Conservation (phyloP, 1,140 invertebrate genomes). For the Drosophila cardini region DNA sequence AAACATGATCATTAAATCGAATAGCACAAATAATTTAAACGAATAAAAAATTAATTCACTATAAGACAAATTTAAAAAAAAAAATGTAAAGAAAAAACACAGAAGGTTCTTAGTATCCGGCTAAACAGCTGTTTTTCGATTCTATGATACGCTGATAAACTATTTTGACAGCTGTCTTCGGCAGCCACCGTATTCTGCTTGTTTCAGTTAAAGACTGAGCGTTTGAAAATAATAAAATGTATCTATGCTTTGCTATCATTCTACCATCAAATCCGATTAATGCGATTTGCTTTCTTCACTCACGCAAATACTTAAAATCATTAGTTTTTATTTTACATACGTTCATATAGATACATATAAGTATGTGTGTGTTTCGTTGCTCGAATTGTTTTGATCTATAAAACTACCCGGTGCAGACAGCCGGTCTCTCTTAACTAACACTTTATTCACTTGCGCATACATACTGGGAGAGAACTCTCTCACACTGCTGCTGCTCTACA, state of each 20-base stretch:
- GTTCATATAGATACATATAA: not conserved
- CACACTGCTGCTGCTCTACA: slow-evolving; percentile 8
- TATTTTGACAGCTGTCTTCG: slow-evolving; percentile 36
- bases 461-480: slow-evolving; percentile 13
- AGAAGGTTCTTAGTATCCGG: slow-evolving; percentile 1
- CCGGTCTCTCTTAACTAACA: not conserved
- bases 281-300: slow-evolving; percentile 17
- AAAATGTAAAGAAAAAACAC: not conserved
- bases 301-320: not conserved
- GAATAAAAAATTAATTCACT: too few species aligned
- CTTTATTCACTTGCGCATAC: not conserved
- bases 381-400: slow-evolving; percentile 27
- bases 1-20: too few species aligned
- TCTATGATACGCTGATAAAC: slow-evolving; percentile 3
- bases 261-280: slow-evolving; percentile 41
- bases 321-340: not conserved
- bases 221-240: slow-evolving; percentile 2
- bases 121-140: slow-evolving; percentile 43
- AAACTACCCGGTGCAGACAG: slow-evolving; percentile 22
- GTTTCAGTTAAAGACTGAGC: not conserved
- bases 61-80: not conserved
- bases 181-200: slow-evolving; percentile 5
- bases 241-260: slow-evolving; percentile 15
- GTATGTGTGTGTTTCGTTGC: not conserved
- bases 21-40: too few species aligned